These are phyloP conservation scores for Mormyrops attenuatus DNA, from an alignment of 2,797 vertebrate genomes.

Conservation along the genomic window DNA sequence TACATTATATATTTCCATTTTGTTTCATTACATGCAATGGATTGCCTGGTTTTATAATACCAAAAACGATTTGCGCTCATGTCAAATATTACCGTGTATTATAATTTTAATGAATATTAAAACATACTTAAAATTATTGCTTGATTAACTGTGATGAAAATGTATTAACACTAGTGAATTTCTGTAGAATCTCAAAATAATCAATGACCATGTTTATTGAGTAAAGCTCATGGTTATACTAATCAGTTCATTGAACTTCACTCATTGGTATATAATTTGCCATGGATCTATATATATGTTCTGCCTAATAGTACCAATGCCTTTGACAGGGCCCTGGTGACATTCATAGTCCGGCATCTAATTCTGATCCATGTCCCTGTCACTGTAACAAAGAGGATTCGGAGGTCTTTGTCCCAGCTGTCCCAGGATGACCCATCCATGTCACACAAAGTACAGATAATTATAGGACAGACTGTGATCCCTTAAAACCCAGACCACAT, in stretches of 20 bases:
- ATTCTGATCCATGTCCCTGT: conserved; percentile 63
- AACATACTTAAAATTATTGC: neutral
- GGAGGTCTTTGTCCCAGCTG: conserved; percentile 68
- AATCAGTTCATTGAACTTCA: neutral
- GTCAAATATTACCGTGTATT: neutral
- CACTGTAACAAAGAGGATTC: conserved; percentile 43
- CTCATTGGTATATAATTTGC: neutral
- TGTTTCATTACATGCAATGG: neutral
- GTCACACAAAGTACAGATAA: conserved; percentile 60
- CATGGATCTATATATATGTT: neutral
- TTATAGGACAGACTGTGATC: conserved; percentile 69
- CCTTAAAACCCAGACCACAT: conserved; percentile 54
- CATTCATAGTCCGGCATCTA: conserved; percentile 46
- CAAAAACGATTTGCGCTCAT: neutral
- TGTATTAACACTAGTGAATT: neutral
- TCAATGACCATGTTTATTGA: neutral
- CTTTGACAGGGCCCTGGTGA: conserved; percentile 43
- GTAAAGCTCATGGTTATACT: neutral
- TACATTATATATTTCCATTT: neutral
- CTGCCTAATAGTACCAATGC: neutral
- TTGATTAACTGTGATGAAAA: neutral
- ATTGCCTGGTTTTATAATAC: neutral
- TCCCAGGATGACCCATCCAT: conserved; percentile 58
- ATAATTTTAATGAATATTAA: neutral
- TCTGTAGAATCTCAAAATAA: neutral